A percentile compares a stretch with the other conserved stretches of the same genome.
Evolutionary conservation across 2,113 vertebrate genomes (phyloP).

Genomic region (Eudyptes chrysolophus): DNA sequence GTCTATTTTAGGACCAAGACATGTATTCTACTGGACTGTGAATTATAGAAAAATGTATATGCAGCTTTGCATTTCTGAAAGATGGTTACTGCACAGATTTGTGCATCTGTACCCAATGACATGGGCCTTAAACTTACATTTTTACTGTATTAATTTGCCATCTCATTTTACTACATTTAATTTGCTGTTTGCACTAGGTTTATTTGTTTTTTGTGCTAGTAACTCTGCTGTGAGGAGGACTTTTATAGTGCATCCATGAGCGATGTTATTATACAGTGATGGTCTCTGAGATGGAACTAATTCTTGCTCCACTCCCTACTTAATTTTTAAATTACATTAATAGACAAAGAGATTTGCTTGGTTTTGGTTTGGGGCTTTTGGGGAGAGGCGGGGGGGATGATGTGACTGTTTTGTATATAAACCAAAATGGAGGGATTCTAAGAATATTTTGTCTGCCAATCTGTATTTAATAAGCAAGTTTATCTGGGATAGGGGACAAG

Average conservation of each 20-base stretch:
- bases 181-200: background rate
- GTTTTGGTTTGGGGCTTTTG: background rate
- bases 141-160: conserved; percentile 14
- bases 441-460: background rate
- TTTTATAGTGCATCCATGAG: background rate
- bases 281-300: background rate
- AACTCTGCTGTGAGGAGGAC: background rate
- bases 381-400: accelerated
- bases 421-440: background rate
- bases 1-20: background rate
- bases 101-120: background rate
- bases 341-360: background rate
- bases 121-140: background rate
- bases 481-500: background rate
- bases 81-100: background rate
- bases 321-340: background rate
- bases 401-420: background rate
- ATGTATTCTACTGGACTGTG: background rate
- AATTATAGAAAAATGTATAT: background rate
- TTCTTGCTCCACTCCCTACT: background rate
- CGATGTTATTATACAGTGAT: background rate
- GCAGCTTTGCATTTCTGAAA: background rate
- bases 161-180: background rate
- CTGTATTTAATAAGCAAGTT: background rate
- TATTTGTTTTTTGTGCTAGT: background rate